Percentiles rank a stretch among this genome's conserved stretches.
Conservation (phyloP, 2,797 vertebrate species). For the Pangasius macronema region DNA sequence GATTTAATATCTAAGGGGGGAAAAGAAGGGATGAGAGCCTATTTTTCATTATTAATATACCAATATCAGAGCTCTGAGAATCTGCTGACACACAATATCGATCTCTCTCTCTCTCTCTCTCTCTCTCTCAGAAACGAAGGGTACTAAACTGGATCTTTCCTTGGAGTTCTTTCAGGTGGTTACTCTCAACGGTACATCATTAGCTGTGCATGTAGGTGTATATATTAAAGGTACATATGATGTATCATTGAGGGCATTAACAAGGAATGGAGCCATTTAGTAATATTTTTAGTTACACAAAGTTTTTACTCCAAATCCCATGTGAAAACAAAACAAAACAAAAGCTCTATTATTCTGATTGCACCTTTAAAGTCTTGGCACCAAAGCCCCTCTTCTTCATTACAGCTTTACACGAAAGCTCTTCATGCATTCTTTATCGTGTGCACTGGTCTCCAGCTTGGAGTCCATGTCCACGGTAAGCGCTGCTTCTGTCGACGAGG, state of each 20-base stretch:
- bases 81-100: background rate
- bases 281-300: background rate
- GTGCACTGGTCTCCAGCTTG: background rate
- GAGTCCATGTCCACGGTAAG: background rate
- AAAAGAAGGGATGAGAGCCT: background rate
- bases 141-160: background rate
- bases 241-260: background rate
- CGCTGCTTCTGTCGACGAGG: background rate
- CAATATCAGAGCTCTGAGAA: slow-evolving; percentile 10
- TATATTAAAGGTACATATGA: too few species aligned
- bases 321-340: too few species aligned
- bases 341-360: background rate
- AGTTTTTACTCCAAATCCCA: background rate
- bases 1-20: slow-evolving; percentile 20
- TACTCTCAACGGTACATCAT: background rate
- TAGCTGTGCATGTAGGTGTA: background rate
- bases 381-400: background rate
- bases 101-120: background rate
- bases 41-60: slow-evolving; percentile 23
- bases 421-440: slow-evolving; percentile 5
- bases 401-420: background rate
- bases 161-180: background rate
- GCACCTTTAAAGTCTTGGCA: background rate
- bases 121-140: background rate
- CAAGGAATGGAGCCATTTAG: background rate